Percentiles rank a stretch among this genome's conserved stretches.
Conservation (phyloP, 1,140 invertebrate genomes). For the Mya arenaria region DNA sequence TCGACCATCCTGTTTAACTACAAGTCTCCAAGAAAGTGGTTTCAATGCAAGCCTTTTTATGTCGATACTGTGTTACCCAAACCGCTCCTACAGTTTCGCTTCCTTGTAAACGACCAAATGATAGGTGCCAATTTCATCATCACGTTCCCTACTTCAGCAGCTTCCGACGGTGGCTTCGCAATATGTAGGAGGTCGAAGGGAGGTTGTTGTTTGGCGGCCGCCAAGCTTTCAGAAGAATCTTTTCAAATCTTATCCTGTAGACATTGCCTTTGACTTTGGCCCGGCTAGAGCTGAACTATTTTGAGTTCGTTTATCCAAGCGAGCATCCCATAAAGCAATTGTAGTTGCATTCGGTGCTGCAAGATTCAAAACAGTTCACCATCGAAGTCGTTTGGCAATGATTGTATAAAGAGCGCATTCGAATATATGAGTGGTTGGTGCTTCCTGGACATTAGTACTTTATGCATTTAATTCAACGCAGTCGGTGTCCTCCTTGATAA, state of each 20-base stretch:
- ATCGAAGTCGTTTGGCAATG: background rate
- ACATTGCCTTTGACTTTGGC: constrained; percentile 23
- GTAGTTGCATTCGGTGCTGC: constrained; percentile 28
- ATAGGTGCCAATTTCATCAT: constrained; percentile 44
- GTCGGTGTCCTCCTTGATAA: background rate
- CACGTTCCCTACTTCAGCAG: constrained; percentile 6
- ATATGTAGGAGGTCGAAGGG: constrained; percentile 10
- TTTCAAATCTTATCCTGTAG: constrained; percentile 31
- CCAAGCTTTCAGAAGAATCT: constrained; percentile 44
- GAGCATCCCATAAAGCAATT: background rate
- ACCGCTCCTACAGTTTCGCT: constrained; percentile 10
- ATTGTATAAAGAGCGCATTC: constrained; percentile 17
- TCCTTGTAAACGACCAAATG: constrained; percentile 36
- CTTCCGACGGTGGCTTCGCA: constrained; percentile 1
- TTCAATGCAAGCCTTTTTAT: background rate
- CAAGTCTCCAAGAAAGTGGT: constrained; percentile 2
- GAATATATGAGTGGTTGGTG: background rate
- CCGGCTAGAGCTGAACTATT: background rate
- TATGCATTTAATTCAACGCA: background rate
- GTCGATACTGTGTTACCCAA: background rate
- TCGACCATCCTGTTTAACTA: constrained; percentile 18
- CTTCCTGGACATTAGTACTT: background rate
- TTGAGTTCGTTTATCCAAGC: background rate
- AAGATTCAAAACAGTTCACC: background rate
- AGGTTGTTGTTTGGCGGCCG: constrained; percentile 10